phyloP scores from a whole-genome alignment of 2,113 vertebrate genomes.

The Isichthys henryi region DNA sequence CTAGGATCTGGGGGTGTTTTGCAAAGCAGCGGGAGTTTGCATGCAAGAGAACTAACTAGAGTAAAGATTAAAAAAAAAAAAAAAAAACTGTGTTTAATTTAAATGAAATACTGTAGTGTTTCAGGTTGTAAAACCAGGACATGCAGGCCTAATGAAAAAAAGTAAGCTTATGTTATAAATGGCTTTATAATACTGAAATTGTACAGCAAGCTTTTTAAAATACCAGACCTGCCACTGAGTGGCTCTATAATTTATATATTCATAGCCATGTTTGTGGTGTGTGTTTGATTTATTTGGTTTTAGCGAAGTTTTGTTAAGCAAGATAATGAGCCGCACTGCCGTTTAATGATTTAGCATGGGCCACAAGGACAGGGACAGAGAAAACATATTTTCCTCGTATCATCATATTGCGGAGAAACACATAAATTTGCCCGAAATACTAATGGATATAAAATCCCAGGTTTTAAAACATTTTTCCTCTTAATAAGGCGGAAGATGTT shows the following conservation, averaged over 20 bases:
- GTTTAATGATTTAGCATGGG: conserved; percentile 84
- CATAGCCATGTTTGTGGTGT: conserved; percentile 72
- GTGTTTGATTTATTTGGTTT: conserved; percentile 93
- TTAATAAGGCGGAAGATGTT: conserved; percentile 13
- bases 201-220: conserved; percentile 97
- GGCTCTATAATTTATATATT: conserved; percentile 92
- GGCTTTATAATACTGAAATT: conserved; percentile 77
- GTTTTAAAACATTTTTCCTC: conserved; percentile 13
- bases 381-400: conserved; percentile 68
- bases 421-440: conserved; percentile 58
- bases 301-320: conserved; percentile 91
- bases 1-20: not conserved
- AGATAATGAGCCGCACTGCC: conserved; percentile 91
- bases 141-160: conserved; percentile 10
- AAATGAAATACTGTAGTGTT: conserved; percentile 16
- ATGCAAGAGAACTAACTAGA: not conserved
- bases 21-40: conserved; percentile 10
- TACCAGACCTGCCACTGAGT: conserved; percentile 87
- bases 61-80: conserved; percentile 3
- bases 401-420: conserved; percentile 66
- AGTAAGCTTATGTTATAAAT: conserved; percentile 72
- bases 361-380: conserved; percentile 30
- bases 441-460: conserved; percentile 52
- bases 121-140: conserved; percentile 18
- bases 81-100: conserved; percentile 14